phyloP scores from a whole-genome alignment of 1,140 invertebrate species.

The Drosophila lowei region DNA sequence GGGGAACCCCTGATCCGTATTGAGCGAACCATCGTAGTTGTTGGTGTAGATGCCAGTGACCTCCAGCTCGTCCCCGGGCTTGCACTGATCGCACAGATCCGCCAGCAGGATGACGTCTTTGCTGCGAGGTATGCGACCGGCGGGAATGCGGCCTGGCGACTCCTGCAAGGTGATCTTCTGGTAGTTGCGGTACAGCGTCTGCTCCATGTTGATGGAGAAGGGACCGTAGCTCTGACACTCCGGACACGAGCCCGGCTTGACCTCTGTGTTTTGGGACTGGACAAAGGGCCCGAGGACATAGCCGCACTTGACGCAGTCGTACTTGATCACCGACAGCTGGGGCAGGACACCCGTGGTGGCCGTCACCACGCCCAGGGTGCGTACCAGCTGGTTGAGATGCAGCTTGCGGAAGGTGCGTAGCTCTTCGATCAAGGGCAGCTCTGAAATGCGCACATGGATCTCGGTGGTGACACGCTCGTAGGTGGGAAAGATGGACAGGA shows the following conservation, averaged over 20 bases:
- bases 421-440: slow-evolving; percentile 98
- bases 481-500: slow-evolving; percentile 96
- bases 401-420: slow-evolving; percentile 96
- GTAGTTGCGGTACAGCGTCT: slow-evolving; percentile 99
- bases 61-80: slow-evolving; percentile 99
- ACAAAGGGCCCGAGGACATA: slow-evolving; percentile 98
- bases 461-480: slow-evolving; percentile 97
- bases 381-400: slow-evolving; percentile 97
- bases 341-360: slow-evolving; percentile 97
- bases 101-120: slow-evolving; percentile 98
- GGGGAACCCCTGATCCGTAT: slow-evolving; percentile 98
- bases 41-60: slow-evolving; percentile 98
- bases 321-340: slow-evolving; percentile 97
- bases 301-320: slow-evolving; percentile 98
- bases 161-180: slow-evolving; percentile 99
- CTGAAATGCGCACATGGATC: slow-evolving; percentile 97
- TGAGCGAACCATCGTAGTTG: slow-evolving; percentile 98
- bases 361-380: slow-evolving; percentile 97
- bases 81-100: slow-evolving; percentile 98
- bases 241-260: slow-evolving; percentile 97
- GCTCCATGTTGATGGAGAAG: slow-evolving; percentile 97
- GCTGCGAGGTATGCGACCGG: slow-evolving; percentile 98
- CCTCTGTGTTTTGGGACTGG: slow-evolving; percentile 96
- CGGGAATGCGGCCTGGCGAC: slow-evolving; percentile 95
- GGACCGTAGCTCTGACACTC: slow-evolving; percentile 99